Evolutionary conservation across 64 coral and sea anemone genomes (phyloP).

Genomic region (Astreopora myriophthalma): DNA sequence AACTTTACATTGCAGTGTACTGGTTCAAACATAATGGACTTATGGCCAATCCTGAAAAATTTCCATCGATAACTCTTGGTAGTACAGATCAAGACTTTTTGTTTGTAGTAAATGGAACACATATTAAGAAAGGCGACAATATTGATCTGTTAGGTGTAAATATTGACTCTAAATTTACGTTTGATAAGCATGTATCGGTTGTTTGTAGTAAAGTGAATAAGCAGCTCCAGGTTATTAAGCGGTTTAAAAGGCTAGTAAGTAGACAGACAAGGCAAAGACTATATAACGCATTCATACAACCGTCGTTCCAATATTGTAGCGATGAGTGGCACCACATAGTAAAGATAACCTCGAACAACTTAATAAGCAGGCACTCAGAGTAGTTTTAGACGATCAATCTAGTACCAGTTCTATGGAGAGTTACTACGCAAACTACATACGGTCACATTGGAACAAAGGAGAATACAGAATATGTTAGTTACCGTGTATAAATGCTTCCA

Average conservation of each 20-base stretch:
- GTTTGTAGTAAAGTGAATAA: constrained; percentile 28
- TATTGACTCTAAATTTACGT: background rate
- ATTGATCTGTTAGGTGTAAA: background rate
- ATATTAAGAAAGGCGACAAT: background rate
- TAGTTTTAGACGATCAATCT: background rate
- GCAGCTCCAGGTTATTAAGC: constrained; percentile 34
- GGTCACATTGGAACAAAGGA: background rate
- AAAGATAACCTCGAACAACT: background rate
- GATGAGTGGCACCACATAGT: background rate
- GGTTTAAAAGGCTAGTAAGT: constrained; percentile 13
- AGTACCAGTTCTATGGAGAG: background rate
- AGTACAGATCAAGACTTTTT: background rate
- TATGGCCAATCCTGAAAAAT: background rate
- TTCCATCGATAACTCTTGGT: background rate
- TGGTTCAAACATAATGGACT: background rate
- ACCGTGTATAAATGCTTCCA: background rate
- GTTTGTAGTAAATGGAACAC: background rate
- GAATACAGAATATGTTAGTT: background rate
- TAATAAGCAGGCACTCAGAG: background rate
- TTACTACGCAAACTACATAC: background rate
- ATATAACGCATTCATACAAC: constrained; percentile 49
- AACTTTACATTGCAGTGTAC: background rate
- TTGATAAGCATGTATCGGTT: background rate
- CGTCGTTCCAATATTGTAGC: background rate
- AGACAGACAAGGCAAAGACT: background rate